Evolutionary conservation across 2,888 invertebrate genomes (phyloP), one percentile per base, ranked within the genome.

Genomic region (Pharmacophagus antenor): DNA sequence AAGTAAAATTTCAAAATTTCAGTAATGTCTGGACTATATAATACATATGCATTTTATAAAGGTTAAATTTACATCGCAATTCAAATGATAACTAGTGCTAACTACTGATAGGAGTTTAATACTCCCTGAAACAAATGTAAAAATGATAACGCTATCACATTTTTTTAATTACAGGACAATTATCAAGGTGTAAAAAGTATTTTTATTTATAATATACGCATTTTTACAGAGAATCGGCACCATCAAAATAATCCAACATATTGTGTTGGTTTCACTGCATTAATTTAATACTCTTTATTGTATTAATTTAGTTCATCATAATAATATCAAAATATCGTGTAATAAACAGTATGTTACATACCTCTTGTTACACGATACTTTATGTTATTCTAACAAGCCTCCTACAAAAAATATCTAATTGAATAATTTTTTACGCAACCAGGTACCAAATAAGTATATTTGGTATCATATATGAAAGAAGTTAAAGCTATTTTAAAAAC

Each of bases 91-190:
- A 46, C 6, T 10, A 3, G 18, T 23, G 18, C 41, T 23, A 41
- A 7, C 48, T n/a, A 31, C 56, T 23, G 56, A 56, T 56, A 56
- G 49, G 25, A 41, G n/a, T 37, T 37, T 37, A 52, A 52, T 52
- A 52, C 42, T 17, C 17, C 7, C n/a, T 27, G 42, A 44, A 44
- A 44, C 42, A 42, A 18, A 18, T 10, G 18, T 41, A 41, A 44
- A 44, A 44, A 44, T 20, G 42, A 21, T 31, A 46, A 21, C 22
- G 7, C 7, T 44, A 20, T 18, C 42, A 7, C 2, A 18, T n/a
- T 8, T 18, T 18, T 42, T 2, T 12, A 15, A 31, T 31, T 31
- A 31, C 31, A 31, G 1, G 12, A 37, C 37, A 37, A 37, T n/a
- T 37, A n/a, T 37, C n/a, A 37, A 37, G 37, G 37, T 37, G 37